Evolutionary conservation across 2,888 invertebrate genomes (phyloP).

Genomic region (Ormia ochracea): DNA sequence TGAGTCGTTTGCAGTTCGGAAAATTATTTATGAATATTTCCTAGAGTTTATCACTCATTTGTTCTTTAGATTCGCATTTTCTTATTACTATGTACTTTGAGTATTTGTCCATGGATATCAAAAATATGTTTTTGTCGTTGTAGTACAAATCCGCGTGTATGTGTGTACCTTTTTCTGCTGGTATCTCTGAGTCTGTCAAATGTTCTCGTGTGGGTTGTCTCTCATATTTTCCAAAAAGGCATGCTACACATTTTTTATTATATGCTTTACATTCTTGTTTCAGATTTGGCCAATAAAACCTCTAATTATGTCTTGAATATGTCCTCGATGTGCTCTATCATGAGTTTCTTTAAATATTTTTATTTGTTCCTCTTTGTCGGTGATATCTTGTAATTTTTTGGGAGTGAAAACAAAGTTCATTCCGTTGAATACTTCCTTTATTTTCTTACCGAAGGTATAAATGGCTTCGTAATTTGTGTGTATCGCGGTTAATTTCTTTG

Average conservation of each 20-base stretch:
- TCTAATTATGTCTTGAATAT: too few species aligned
- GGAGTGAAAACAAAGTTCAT: background rate
- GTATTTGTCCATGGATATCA: background rate
- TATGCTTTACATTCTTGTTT: too few species aligned
- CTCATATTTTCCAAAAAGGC: background rate
- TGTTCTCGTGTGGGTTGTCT: background rate
- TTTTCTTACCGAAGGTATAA: background rate
- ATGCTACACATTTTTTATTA: background rate
- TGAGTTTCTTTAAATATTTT: too few species aligned
- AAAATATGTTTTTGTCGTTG: background rate
- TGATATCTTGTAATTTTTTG: background rate
- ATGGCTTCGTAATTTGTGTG: background rate
- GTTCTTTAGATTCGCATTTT: constrained; percentile 20
- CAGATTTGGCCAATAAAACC: too few species aligned
- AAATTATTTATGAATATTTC: constrained; percentile 17
- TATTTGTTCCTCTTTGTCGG: background rate
- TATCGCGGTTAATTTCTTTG: background rate
- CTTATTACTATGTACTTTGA: constrained; percentile 16
- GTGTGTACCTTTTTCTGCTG: background rate
- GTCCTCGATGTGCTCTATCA: too few species aligned
- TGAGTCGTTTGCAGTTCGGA: constrained; percentile 19
- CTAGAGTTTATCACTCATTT: constrained; percentile 2
- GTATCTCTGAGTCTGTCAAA: constrained; percentile 2
- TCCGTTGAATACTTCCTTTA: background rate
- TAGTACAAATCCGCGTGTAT: constrained; percentile 17